Percentiles rank a stretch among this genome's conserved stretches.
These are phyloP conservation scores for Notolepis coatsorum DNA, from an alignment of 2,797 vertebrate genomes.

Conservation along the genomic window DNA sequence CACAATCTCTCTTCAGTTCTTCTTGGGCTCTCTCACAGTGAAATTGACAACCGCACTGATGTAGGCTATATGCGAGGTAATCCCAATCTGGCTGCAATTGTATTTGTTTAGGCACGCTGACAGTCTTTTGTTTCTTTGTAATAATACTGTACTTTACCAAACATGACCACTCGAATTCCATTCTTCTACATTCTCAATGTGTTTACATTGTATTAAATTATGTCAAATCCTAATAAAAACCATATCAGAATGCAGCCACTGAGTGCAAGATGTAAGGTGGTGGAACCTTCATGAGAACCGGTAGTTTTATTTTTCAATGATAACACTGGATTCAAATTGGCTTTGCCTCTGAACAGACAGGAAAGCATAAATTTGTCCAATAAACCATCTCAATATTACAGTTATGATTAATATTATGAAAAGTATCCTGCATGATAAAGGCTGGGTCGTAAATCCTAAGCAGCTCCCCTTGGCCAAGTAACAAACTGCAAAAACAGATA, in stretches of 20 bases:
- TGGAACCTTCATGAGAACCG: no score
- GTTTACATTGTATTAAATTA: no score
- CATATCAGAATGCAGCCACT: not conserved
- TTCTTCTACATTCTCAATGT: constrained; percentile 16
- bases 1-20: no score
- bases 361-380: constrained; percentile 27
- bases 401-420: constrained; percentile 50
- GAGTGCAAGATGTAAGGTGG: not conserved
- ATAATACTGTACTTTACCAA: no score
- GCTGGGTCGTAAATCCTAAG: constrained; percentile 44
- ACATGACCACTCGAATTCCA: no score
- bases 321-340: constrained; percentile 16
- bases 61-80: no score
- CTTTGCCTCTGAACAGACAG: constrained; percentile 7
- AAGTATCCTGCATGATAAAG: constrained; percentile 48
- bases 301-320: constrained; percentile 8
- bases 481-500: constrained; percentile 68
- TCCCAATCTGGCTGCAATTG: no score
- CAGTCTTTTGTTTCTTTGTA: no score
- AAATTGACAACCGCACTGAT: no score
- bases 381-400: constrained; percentile 16
- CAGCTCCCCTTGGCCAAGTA: constrained; percentile 32
- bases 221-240: constrained; percentile 29
- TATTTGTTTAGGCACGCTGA: no score
- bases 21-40: no score